Base-by-base conservation (phyloP, 2,888 invertebrate species). In the Cancer borealis region DNA sequence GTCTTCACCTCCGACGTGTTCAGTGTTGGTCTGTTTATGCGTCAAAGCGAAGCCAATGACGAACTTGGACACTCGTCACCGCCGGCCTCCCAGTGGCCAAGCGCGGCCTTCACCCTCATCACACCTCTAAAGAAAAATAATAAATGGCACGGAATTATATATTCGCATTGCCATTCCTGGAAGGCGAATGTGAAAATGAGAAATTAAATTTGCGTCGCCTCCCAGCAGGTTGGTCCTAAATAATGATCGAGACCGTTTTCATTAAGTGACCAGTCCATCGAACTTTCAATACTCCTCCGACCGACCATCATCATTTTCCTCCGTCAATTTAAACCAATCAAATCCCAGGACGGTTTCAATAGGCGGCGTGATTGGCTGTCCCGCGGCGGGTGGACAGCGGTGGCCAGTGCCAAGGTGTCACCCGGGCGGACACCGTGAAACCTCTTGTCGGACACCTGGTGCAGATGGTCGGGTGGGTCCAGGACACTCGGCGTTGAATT, bases 281-380 rank as follows among this genome's bases (percentile, higher is more conserved):
- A 94, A 94, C 93, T 94, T 94, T 94, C 93, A 94, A 94, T 94
- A 94, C 93, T 88, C 93, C 93, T 91, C 93, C 93, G 91, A 54
- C 93, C 92, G 92, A 94, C 93, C 92, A 92, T 94, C 93, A 94
- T 94, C 93, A 94, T 94, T 94, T 94, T 94, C 93, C 93, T 94
- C 93, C 93, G 93, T 94, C 93, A 94, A 94, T 94, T 94, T 94
- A 94, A 90, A 94, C 93, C 93, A 94, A 94, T 94, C 93, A 94
- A 94, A 94, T 94, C 93, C 92, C 92, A 88, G 93, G 93, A 92
- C 93, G 93, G 93, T 94, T 94, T 94, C 93, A 94, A 94, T 94
- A 94, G 93, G 93, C 93, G 73, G 91, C 93, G 93, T 94, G 93
- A 94, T 94, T 94, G 93, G 93, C 93, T 94, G 93, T 94, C 93